These are phyloP conservation scores for Helicoverpa zea DNA, from an alignment of 1,140 invertebrate species.

Conservation along the genomic window DNA sequence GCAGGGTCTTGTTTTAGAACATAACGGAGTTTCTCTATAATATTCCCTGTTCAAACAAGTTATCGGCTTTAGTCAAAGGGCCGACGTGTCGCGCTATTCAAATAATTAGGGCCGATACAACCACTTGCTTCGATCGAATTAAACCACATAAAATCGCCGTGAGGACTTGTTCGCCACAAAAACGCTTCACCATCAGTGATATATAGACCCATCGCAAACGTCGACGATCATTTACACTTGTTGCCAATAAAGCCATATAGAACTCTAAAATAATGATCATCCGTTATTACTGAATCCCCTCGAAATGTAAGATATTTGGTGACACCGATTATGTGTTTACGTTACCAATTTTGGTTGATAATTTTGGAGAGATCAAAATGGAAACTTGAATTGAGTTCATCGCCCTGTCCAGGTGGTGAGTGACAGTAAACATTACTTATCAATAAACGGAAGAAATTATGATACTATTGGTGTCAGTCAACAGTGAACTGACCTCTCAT, in stretches of 20 bases:
- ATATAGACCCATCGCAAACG: slow-evolving; percentile 60
- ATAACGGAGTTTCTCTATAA: slow-evolving; percentile 41
- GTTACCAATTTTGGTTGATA: slow-evolving; percentile 59
- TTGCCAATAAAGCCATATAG: slow-evolving; percentile 67
- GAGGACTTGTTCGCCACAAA: slow-evolving; percentile 64
- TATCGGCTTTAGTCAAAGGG: slow-evolving; percentile 81
- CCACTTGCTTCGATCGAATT: slow-evolving; percentile 76
- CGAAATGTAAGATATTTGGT: slow-evolving; percentile 54
- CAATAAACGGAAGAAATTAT: slow-evolving; percentile 82
- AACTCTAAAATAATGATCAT: slow-evolving; percentile 63
- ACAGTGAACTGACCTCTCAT: slow-evolving; percentile 79
- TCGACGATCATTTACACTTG: slow-evolving; percentile 64
- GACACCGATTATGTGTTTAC: slow-evolving; percentile 57
- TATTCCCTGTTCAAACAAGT: slow-evolving; percentile 57
- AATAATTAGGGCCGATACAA: slow-evolving; percentile 82
- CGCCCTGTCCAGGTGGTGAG: slow-evolving; percentile 77
- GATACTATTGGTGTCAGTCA: slow-evolving; percentile 68
- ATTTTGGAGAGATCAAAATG: slow-evolving; percentile 62
- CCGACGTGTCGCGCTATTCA: slow-evolving; percentile 77
- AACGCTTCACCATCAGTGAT: slow-evolving; percentile 70
- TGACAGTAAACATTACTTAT: slow-evolving; percentile 80
- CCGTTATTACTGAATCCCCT: slow-evolving; percentile 39
- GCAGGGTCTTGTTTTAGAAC: neutral
- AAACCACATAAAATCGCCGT: slow-evolving; percentile 81
- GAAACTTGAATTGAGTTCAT: slow-evolving; percentile 69